Percentiles rank a stretch among this genome's conserved stretches.
phyloP scores from a whole-genome alignment of 1,140 invertebrate species.

The Nephila pilipes region DNA sequence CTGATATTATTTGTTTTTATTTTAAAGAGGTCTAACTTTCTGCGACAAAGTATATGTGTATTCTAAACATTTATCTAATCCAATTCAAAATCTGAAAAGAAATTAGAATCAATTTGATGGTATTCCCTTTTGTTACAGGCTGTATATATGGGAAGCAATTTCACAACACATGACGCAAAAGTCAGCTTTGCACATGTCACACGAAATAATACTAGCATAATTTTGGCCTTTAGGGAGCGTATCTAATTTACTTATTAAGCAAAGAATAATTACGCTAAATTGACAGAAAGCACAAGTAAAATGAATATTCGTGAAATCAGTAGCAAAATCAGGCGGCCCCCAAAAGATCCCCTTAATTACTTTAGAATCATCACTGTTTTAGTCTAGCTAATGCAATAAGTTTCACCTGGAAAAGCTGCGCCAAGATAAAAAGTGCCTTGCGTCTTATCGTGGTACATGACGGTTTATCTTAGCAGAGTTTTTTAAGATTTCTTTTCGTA shows the following conservation, averaged over 20 bases:
- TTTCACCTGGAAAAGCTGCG: background rate
- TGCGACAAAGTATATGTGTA: too few relatives aligned
- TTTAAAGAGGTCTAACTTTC: too few relatives aligned
- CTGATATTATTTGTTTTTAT: too few relatives aligned
- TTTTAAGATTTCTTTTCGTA: too few relatives aligned
- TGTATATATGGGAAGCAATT: slow-evolving; percentile 8
- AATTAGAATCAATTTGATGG: background rate
- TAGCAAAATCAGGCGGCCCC: slow-evolving; percentile 1
- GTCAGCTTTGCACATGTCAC: slow-evolving; percentile 31
- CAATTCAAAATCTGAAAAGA: background rate
- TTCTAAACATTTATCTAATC: too few relatives aligned
- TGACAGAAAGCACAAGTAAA: slow-evolving; percentile 57
- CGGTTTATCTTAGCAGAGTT: too few relatives aligned
- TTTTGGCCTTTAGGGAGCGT: slow-evolving; percentile 57
- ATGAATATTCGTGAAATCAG: slow-evolving; percentile 54
- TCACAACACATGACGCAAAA: slow-evolving; percentile 51
- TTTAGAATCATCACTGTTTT: background rate
- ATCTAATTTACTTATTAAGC: slow-evolving; percentile 63
- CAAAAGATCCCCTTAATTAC: slow-evolving; percentile 21
- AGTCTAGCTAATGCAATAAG: background rate
- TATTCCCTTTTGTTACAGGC: background rate
- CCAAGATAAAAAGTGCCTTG: too few relatives aligned
- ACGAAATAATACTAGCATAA: slow-evolving; percentile 36
- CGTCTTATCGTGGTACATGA: too few relatives aligned
- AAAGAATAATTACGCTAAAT: slow-evolving; percentile 64